phyloP scores from a whole-genome alignment of 2,113 vertebrate species.

The Anseranas semipalmata region DNA sequence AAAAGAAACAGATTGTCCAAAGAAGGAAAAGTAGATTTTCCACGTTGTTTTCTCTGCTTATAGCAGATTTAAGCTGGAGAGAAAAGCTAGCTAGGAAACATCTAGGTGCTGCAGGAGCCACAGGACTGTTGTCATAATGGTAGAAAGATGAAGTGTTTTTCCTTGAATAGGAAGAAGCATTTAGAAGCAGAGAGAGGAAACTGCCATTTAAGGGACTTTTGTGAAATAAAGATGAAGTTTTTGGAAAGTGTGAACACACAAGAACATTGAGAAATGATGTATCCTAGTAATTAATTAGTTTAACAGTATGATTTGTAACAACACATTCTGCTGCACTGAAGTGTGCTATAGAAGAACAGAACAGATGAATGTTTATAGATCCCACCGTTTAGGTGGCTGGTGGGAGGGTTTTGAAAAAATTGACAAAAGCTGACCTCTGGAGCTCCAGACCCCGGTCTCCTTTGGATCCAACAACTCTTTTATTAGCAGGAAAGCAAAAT shows the following conservation, averaged over 20 bases:
- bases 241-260: background rate
- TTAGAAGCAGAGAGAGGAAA: background rate
- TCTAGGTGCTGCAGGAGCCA: background rate
- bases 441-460: background rate
- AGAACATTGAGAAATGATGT: background rate
- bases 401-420: background rate
- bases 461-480: background rate
- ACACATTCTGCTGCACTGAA: background rate
- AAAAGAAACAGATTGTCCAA: background rate
- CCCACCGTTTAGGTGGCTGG: background rate
- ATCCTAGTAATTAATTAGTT: background rate
- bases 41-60: background rate
- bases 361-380: background rate
- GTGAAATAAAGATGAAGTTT: background rate
- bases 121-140: background rate
- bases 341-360: background rate
- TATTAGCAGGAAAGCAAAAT: background rate
- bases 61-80: background rate
- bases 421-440: background rate
- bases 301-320: background rate
- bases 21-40: background rate
- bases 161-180: background rate
- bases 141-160: background rate
- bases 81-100: background rate
- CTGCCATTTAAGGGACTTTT: background rate